Evolutionary conservation across 2,113 vertebrate species (phyloP).

Genomic region (Calonectris borealis): DNA sequence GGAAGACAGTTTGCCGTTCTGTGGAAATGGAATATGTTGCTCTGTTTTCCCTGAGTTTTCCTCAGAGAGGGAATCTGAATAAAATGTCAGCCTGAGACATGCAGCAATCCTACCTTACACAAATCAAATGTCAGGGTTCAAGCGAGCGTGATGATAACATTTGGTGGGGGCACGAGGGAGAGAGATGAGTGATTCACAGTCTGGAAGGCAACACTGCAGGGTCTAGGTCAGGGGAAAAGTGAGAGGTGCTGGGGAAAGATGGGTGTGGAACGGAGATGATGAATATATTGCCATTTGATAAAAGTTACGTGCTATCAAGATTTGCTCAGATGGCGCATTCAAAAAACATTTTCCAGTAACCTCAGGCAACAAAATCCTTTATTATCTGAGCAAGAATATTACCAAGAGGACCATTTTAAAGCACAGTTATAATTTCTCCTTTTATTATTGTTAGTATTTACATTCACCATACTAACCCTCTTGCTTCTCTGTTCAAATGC

Average conservation of each 20-base stretch:
- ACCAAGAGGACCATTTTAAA: background rate
- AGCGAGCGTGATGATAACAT: background rate
- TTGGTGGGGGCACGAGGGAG: background rate
- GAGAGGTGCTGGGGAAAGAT: background rate
- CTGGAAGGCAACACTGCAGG: background rate
- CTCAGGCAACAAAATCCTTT: background rate
- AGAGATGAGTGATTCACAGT: background rate
- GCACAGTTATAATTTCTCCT: background rate
- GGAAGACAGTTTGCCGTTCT: background rate
- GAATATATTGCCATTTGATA: background rate
- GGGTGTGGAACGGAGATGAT: background rate
- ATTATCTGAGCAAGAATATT: background rate
- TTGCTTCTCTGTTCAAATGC: background rate
- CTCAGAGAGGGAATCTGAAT: background rate
- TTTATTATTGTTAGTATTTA: background rate
- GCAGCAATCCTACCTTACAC: background rate
- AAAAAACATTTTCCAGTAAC: background rate
- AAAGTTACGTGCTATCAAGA: background rate
- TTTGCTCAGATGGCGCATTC: fast-evolving
- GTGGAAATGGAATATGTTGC: background rate
- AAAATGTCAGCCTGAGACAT: background rate
- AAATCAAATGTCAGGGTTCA: slow-evolving; percentile 44
- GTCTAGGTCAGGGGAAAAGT: background rate
- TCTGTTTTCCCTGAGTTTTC: background rate
- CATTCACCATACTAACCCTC: background rate